phyloP scores from a whole-genome alignment of 2,113 vertebrate genomes.

The Oreochromis niloticus region DNA sequence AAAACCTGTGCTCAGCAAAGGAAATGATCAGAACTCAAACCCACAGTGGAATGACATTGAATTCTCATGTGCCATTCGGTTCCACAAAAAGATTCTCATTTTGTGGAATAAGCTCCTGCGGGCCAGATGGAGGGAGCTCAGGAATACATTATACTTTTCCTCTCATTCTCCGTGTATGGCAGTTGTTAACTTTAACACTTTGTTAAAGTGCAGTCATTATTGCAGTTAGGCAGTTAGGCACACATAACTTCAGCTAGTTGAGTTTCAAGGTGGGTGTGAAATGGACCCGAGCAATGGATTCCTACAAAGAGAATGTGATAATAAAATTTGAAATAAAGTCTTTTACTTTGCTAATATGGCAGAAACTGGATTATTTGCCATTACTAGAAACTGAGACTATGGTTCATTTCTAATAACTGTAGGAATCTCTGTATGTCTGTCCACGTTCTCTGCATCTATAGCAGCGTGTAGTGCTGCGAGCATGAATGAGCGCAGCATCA shows the following conservation, averaged over 20 bases:
- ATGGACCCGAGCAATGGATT: not conserved
- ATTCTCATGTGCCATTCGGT: not conserved
- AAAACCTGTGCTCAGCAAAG: conserved; percentile 4
- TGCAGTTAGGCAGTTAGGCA: not conserved
- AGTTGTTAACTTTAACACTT: not conserved
- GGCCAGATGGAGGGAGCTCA: not conserved
- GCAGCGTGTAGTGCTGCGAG: not conserved
- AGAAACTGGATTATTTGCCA: not conserved
- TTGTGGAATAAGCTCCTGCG: not conserved
- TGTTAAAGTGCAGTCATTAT: not conserved
- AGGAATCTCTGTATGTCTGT: not conserved
- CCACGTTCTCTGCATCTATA: not conserved
- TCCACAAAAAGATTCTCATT: not conserved
- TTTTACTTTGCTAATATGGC: not conserved
- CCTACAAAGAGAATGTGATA: not conserved
- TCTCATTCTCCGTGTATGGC: not conserved
- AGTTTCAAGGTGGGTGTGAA: not conserved
- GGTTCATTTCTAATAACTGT: not conserved
- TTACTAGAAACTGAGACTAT: not conserved
- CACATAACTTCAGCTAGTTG: not conserved
- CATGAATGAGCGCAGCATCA: not conserved
- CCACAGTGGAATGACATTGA: not conserved
- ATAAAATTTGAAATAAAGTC: not conserved
- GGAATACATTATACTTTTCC: not conserved
- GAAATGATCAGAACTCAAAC: not conserved